Percentiles rank a stretch among this genome's conserved stretches.
Evolutionary conservation across 2,888 invertebrate species (phyloP).

Genomic region (Lamproptera curius): DNA sequence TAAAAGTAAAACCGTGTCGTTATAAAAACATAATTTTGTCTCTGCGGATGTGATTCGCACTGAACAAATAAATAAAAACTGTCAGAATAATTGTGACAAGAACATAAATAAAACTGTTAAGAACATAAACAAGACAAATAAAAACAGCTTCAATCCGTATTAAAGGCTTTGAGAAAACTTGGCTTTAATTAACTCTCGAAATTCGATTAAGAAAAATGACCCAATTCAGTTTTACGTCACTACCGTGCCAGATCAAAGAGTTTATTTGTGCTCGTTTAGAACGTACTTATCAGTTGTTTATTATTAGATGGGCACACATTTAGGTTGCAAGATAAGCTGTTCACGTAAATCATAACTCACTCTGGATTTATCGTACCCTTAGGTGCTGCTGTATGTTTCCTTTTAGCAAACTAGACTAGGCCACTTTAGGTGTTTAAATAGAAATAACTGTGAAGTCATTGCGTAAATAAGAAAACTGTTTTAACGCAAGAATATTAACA

Average conservation of each 20-base stretch:
- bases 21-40: too few relatives aligned
- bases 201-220: constrained; percentile 12
- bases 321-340: constrained; percentile 46
- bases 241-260: constrained; percentile 13
- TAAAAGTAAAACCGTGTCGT: too few relatives aligned
- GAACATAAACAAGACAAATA: too few relatives aligned
- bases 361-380: constrained; percentile 7
- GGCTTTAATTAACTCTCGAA: too few relatives aligned
- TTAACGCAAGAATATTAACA: too few relatives aligned
- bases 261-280: constrained; percentile 12
- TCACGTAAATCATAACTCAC: constrained; percentile 41
- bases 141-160: too few relatives aligned
- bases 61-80: too few relatives aligned
- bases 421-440: constrained; percentile 9
- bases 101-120: too few relatives aligned
- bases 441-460: not conserved
- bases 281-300: constrained; percentile 15
- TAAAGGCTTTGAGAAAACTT: too few relatives aligned
- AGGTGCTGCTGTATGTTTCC: constrained; percentile 9
- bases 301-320: constrained; percentile 30
- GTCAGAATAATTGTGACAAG: too few relatives aligned
- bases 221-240: constrained; percentile 16
- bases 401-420: constrained; percentile 13
- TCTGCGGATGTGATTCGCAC: too few relatives aligned
- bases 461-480: too few relatives aligned